Base-by-base conservation (phyloP, 2,888 invertebrate species). In the Azorinus chamasolen region DNA sequence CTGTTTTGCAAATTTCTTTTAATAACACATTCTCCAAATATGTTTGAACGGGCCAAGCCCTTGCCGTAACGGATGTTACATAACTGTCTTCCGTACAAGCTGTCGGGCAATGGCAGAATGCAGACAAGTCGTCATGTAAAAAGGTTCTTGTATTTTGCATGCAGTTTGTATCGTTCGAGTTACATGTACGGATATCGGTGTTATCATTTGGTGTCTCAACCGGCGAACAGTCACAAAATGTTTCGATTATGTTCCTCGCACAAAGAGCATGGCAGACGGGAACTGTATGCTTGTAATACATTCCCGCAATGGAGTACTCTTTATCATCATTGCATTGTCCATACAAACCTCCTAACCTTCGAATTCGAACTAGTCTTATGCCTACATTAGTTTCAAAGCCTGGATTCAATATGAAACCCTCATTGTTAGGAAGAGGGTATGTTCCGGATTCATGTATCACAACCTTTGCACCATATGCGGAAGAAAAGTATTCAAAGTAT, bases 361-460 rank as follows among this genome's bases (percentile, higher is more conserved):
- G 25, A 12, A 55, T 18, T 39, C 45, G 24, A 6, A 53, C 51
- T 50, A 58, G 37, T 68, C 51, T 68, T 1, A 68, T 14, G 5
- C 27, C 68, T 27, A 68, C 27, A 51, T 68, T 51, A 12, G 59
- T 68, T 22, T 68, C 68, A 45, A 39, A 25, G 12, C 58, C 68
- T 3, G 68, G 68, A 51, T 59, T 59, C 8, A 68, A 51, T 24
- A 54, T 50, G 8, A 68, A 32, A 20, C 68, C 58, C 18, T 68
- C 59, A 22, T 39, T 41, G 16, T 43, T 53, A 1, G 68, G 68
- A 1, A 59, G 27, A 1, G 68, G 51, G 14, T 59, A 39, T 3
- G 58, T 59, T 20, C 53, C 53, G 4, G 39, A 20, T 39, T 68
- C 24, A 18, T 68, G 68, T 20, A 68, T 41, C 2, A 58, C 58